phyloP scores from a whole-genome alignment of 2,888 invertebrate genomes.

The Calliscelio sp. region DNA sequence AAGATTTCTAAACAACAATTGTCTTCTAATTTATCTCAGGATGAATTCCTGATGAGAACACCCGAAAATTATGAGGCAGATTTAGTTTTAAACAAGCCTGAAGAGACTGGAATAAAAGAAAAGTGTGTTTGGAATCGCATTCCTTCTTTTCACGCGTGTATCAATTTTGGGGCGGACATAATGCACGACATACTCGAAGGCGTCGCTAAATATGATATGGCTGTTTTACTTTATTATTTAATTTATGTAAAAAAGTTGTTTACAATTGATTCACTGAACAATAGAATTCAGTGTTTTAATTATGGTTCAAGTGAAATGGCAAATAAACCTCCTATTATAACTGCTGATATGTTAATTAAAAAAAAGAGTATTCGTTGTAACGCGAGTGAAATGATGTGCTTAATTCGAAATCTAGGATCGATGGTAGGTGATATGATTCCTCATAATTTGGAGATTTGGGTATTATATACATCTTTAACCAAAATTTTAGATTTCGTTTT shows the following conservation, averaged over 20 bases:
- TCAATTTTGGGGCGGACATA: conserved; percentile 41
- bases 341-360: too few species aligned
- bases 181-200: conserved; percentile 52
- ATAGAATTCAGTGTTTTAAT: too few species aligned
- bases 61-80: conserved; percentile 35
- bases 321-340: too few species aligned
- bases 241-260: neutral
- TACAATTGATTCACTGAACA: too few species aligned
- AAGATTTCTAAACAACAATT: neutral
- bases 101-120: conserved; percentile 44
- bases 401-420: too few species aligned
- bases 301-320: too few species aligned
- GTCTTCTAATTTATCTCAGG: neutral
- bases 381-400: too few species aligned
- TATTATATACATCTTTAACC: too few species aligned
- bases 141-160: conserved; percentile 27
- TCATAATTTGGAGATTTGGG: too few species aligned
- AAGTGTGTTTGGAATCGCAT: conserved; percentile 37
- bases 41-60: neutral
- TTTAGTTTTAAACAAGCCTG: conserved; percentile 9
- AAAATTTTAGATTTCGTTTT: neutral
- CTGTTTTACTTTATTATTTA: neutral
- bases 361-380: too few species aligned
- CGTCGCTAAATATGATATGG: conserved; percentile 19
- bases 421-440: too few species aligned